A percentile compares a stretch with the other conserved stretches of the same genome.
Evolutionary conservation across 2,113 vertebrate genomes (phyloP).

Genomic region (Pterocles gutturalis): DNA sequence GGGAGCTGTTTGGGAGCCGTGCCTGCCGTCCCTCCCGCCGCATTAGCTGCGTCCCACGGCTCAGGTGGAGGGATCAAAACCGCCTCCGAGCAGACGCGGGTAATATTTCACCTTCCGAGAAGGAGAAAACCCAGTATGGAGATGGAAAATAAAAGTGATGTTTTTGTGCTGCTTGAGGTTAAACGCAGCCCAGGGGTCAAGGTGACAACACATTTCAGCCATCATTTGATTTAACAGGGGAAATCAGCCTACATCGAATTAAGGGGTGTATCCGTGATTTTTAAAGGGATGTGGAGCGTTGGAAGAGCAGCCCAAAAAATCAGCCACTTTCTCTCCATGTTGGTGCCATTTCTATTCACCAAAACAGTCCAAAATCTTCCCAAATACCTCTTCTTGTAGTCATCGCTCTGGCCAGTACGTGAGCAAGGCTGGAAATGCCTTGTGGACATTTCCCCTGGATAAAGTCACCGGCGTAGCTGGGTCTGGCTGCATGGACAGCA

Average conservation of each 20-base stretch:
- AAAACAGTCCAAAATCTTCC: too few species aligned
- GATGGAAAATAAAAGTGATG: neutral
- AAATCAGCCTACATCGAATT: neutral
- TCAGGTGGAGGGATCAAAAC: neutral
- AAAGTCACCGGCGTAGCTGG: accelerated
- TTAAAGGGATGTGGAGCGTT: neutral
- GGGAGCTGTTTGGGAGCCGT: neutral
- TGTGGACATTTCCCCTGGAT: too few species aligned
- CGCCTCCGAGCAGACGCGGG: neutral
- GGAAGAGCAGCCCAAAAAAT: neutral
- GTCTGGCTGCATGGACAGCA: too few species aligned
- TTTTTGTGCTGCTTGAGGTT: neutral
- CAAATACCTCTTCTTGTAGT: accelerated
- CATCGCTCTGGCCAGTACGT: accelerated
- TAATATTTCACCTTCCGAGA: neutral
- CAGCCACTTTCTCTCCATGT: accelerated
- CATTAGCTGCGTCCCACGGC: neutral
- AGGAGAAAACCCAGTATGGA: neutral
- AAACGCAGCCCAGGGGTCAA: neutral
- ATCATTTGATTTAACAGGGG: neutral
- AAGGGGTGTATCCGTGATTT: neutral
- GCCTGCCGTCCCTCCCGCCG: neutral
- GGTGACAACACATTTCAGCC: neutral
- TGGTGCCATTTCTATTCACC: accelerated
- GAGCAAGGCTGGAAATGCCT: neutral